Percentiles rank a stretch among this genome's conserved stretches.
These are phyloP conservation scores for Eupithecia subumbrata DNA, from an alignment of 2,888 invertebrate genomes.

Conservation along the genomic window DNA sequence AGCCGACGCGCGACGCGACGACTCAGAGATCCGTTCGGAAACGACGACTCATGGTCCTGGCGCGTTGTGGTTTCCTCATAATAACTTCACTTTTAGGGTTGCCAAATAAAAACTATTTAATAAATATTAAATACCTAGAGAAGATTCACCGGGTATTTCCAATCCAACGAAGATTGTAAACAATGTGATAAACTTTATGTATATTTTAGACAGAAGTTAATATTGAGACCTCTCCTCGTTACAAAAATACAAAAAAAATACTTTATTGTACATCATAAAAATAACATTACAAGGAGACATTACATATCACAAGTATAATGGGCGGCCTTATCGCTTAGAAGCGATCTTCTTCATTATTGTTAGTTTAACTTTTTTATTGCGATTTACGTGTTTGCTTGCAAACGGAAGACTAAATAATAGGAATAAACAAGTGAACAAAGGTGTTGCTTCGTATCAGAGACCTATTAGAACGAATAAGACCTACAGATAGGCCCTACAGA, in stretches of 20 bases:
- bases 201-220: no score
- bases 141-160: not conserved
- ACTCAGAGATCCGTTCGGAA: slow-evolving; percentile 51
- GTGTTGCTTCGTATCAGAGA: not conserved
- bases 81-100: not conserved
- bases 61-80: slow-evolving; percentile 66
- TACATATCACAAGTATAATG: no score
- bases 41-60: slow-evolving; percentile 71
- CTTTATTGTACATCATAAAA: no score
- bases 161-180: not conserved
- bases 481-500: not conserved
- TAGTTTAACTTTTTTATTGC: not conserved
- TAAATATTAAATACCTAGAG: no score
- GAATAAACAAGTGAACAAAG: not conserved
- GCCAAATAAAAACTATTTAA: not conserved
- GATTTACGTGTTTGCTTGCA: not conserved
- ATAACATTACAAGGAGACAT: no score
- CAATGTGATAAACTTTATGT: not conserved
- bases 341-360: no score
- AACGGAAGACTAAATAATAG: no score
- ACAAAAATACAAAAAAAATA: no score
- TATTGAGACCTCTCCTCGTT: no score
- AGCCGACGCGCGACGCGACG: no score
- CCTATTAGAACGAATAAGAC: not conserved
- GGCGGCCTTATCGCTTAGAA: no score